Evolutionary conservation across 2,797 vertebrate genomes (phyloP).

Genomic region (Coccyzus lansbergi): DNA sequence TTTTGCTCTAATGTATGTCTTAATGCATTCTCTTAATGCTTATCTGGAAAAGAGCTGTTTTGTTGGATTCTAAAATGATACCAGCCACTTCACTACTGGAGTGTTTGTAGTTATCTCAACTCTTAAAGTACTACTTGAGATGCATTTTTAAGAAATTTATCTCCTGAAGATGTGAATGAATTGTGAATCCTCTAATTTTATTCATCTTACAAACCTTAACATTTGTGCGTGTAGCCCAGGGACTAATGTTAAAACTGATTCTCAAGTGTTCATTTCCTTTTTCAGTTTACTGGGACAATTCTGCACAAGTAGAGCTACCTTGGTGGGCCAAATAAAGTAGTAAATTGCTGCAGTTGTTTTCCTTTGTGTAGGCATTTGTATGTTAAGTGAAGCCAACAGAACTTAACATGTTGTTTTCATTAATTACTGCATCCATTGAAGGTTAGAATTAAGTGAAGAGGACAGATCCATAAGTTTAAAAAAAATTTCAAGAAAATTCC

Average conservation of each 20-base stretch:
- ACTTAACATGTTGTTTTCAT: background rate
- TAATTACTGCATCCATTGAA: background rate
- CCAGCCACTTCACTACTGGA: background rate
- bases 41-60: background rate
- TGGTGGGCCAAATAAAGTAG: background rate
- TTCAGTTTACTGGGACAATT: background rate
- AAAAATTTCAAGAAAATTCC: background rate
- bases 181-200: background rate
- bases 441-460: background rate
- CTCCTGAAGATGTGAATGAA: background rate
- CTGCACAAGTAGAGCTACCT: background rate
- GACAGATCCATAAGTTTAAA: background rate
- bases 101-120: background rate
- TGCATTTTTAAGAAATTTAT: background rate
- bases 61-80: background rate
- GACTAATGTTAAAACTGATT: background rate
- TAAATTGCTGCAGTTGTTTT: background rate
- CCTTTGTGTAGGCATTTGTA: background rate
- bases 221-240: background rate
- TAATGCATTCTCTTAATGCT: background rate
- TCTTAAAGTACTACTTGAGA: background rate
- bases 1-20: background rate
- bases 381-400: background rate
- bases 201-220: background rate
- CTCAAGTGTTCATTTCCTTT: background rate